Conservation (phyloP, 2,888 invertebrate genomes). For the Tipula confusa region DNA sequence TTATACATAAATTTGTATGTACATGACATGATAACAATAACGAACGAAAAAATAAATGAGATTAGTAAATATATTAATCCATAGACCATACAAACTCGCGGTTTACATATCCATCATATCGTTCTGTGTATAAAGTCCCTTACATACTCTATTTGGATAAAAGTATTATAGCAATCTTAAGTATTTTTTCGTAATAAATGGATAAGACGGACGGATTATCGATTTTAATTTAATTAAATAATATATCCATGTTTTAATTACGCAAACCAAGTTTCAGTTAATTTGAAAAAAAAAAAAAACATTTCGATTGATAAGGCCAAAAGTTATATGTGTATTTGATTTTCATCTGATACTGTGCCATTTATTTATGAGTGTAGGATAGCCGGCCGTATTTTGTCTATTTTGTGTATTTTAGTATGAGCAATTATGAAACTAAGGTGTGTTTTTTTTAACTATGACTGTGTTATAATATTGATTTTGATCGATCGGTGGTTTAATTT, state of each 20-base stretch:
- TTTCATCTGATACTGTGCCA: neutral
- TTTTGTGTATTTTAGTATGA: neutral
- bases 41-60: neutral
- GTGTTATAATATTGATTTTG: neutral
- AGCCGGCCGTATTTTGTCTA: neutral
- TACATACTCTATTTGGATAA: neutral
- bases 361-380: neutral
- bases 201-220: neutral
- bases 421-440: neutral
- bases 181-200: neutral
- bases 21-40: neutral
- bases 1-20: neutral
- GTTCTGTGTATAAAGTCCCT: neutral
- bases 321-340: neutral
- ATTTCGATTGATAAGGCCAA: neutral
- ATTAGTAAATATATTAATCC: neutral
- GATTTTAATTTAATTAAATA: constrained; percentile 8
- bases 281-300: neutral
- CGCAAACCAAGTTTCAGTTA: neutral
- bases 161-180: constrained; percentile 3
- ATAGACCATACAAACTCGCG: neutral
- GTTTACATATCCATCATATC: neutral
- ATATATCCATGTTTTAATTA: neutral
- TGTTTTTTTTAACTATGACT: neutral
- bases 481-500: neutral